Base-by-base conservation (phyloP, 2,888 invertebrate genomes). In the Glaucopsyche alexis region DNA sequence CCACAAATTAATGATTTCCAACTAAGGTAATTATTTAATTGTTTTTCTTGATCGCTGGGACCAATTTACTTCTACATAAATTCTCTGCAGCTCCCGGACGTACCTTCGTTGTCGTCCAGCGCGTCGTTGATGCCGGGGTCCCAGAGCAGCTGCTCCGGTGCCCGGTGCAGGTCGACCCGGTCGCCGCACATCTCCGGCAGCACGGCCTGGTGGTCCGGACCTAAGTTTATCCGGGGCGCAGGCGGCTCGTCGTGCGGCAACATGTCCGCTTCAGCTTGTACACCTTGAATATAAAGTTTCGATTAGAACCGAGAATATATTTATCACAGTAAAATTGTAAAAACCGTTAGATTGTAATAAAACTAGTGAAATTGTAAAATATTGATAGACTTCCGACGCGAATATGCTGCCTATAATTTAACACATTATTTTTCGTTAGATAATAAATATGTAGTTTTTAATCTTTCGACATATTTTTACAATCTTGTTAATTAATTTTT, bases 191-290 rank as follows among this genome's bases (percentile, higher is more conserved):
- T 78, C 75, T 91, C 88, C 11, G 98, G 97, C 83, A 98, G 94
- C 72, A 95, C 94, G 0, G 97, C 97, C 88, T 99, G 99, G 88
- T 96, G 98, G 76, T 97, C 95, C 6, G 95, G 93, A 1, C 98
- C 98, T 74, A 98, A 94, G 85, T 98, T 99, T 74, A 98, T 97
- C 86, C 96, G 96, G 0, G 97, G 96, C 72, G 95, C 95, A 16
- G 85, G 82, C 7, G 86, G 87, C 74, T 90, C 91, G 75, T 89
- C 91, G 47, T 91, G 89, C 2, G 86, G 78, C n/a, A 87, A 74
- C 69, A 87, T 81, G 64, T 91, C 89, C 7, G 82, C 82, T 76
- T 90, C 89, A 52, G 75, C 67, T 72, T 76, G 76, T 38, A 76
- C 72, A 72, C 74, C 78, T 79, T n/a, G 13, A 65, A 45, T 64